phyloP scores from a whole-genome alignment of 1,140 invertebrate species.

The Drosophila rhopaloa region DNA sequence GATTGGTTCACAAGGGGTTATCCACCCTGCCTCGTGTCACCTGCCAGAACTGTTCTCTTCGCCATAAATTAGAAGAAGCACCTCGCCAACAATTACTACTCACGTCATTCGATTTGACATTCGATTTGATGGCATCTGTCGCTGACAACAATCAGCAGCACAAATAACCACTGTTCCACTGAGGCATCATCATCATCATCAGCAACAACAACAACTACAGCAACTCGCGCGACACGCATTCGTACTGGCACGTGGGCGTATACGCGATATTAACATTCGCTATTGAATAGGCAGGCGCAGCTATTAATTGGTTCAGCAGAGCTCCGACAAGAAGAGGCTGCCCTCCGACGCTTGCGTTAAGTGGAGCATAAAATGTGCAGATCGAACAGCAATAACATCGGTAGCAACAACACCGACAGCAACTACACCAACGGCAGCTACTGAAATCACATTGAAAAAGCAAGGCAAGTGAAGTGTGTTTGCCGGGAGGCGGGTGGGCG shows the following conservation, averaged over 20 bases:
- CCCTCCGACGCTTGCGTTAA: neutral
- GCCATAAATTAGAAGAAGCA: slow-evolving; percentile 7
- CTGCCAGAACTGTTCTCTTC: slow-evolving; percentile 5
- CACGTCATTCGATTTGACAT: slow-evolving; percentile 46
- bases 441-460: slow-evolving; percentile 13
- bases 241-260: slow-evolving; percentile 27
- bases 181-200: neutral
- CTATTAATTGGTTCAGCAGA: slow-evolving; percentile 35
- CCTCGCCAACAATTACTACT: slow-evolving; percentile 35
- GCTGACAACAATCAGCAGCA: slow-evolving; percentile 23
- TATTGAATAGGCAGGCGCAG: slow-evolving; percentile 43
- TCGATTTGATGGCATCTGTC: slow-evolving; percentile 41
- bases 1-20: neutral
- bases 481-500: neutral
- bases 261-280: slow-evolving; percentile 35
- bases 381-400: slow-evolving; percentile 4
- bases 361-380: slow-evolving; percentile 14
- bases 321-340: neutral
- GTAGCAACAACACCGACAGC: neutral
- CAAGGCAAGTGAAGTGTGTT: slow-evolving; percentile 32
- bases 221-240: slow-evolving; percentile 1
- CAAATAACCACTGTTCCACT: neutral
- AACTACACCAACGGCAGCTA: neutral
- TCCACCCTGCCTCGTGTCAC: neutral
- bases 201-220: slow-evolving; percentile 12